These are phyloP conservation scores for Cephalopachus bancanus DNA, from an alignment of 2,797 vertebrate species.

Conservation along the genomic window DNA sequence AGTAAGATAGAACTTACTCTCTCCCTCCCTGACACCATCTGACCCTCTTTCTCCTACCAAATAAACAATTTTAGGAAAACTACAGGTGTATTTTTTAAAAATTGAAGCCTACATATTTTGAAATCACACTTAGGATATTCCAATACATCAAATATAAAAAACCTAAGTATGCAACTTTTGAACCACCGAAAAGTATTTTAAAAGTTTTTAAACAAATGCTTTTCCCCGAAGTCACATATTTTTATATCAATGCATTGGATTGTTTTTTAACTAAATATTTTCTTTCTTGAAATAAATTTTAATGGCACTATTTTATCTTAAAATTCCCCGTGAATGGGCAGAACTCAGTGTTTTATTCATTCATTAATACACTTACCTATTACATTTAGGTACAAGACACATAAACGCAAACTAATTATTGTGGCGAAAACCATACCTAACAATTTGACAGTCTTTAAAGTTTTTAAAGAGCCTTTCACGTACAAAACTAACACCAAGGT, in stretches of 20 bases:
- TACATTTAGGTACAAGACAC: background rate
- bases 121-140: background rate
- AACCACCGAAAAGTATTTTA: constrained; percentile 4
- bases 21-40: background rate
- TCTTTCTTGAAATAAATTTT: constrained; percentile 41
- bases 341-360: constrained; percentile 26
- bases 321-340: background rate
- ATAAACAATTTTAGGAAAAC: constrained; percentile 13
- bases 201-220: constrained; percentile 6
- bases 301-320: constrained; percentile 9
- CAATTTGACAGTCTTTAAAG: constrained; percentile 18
- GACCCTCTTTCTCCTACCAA: background rate
- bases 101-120: constrained; percentile 5
- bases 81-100: constrained; percentile 15
- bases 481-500: background rate
- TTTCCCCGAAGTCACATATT: constrained; percentile 12
- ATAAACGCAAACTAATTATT: background rate
- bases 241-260: background rate
- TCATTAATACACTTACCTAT: background rate
- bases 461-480: constrained; percentile 40
- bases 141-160: background rate
- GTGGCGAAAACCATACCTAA: background rate
- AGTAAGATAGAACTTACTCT: background rate
- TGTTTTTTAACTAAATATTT: constrained; percentile 27
- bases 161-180: background rate